Base-by-base conservation (phyloP, 1,140 invertebrate species). In the Idris sp. region DNA sequence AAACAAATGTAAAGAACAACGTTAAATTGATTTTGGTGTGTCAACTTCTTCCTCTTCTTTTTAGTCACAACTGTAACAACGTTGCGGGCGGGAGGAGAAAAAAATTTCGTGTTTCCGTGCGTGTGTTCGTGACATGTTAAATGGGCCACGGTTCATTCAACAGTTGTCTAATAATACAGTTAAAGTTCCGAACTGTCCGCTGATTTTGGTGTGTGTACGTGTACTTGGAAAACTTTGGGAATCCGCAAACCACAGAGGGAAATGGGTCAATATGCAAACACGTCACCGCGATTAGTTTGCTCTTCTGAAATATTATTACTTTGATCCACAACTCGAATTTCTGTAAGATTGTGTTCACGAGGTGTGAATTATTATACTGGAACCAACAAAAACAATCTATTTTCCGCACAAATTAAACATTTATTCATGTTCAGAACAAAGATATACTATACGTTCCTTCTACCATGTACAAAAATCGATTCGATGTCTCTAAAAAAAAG, bases 131-230 rank as follows among this genome's bases (percentile, higher is more conserved):
- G 67, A 76, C 74, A 71, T 59, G 61, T 71, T 71, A 62, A 71
- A 71, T 71, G 67, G 74, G 58, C 9, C 53, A 65, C 54, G 54
- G 61, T 65, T 71, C 61, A 76, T 76, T 71, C 74, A 76, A 76
- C 74, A 76, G 74, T 76, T 76, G 74, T 76, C 73, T 75, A 75
- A 75, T 75, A 75, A 75, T 75, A 65, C 48, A 58, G 73, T 76
- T 76, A 76, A 71, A 65, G 59, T 71, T 76, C 30, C 30, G 41
- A 76, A 76, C 65, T 69, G 73, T 62, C 64, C 73, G 73, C 59
- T 69, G 65, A 56, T 54, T 75, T 75, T 61, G 59, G 73, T 59
- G 25, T 65, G 51, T 59, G 53, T 58, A 30, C 30, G 53, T 65
- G 54, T 64, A 75, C 51, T 75, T 65, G 73, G 49, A 69, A 67